Percentiles rank a stretch among this genome's conserved stretches.
Evolutionary conservation across 2,888 invertebrate species (phyloP).

Genomic region (Harmothoe impar): DNA sequence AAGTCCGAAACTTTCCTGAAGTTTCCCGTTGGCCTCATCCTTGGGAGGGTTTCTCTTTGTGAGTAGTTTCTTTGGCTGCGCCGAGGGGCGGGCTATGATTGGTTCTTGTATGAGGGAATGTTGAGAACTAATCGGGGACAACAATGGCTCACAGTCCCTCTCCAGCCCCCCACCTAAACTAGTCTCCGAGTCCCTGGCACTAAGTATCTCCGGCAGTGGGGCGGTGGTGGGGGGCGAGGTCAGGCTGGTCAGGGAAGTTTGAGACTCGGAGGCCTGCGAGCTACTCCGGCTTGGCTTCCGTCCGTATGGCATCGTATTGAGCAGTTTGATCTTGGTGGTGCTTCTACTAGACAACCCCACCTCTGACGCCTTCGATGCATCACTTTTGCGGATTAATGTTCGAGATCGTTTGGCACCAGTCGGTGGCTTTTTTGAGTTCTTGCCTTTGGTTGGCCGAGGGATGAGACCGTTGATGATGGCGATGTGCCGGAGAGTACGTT

Average conservation of each 20-base stretch:
- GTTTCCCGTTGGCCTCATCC: not conserved
- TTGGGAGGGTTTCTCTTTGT: not conserved
- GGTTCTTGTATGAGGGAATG: not conserved
- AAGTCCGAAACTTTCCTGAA: not conserved
- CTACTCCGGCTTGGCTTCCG: not conserved
- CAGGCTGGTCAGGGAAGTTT: not conserved
- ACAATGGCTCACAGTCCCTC: not conserved
- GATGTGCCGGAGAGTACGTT: slow-evolving; percentile 47
- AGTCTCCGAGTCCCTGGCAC: not conserved
- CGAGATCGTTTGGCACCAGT: not conserved
- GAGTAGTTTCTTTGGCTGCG: not conserved
- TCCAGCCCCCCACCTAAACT: not conserved
- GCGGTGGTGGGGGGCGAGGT: not conserved
- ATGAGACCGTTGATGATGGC: slow-evolving; percentile 51
- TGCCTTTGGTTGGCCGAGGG: not conserved
- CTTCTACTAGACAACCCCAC: not conserved
- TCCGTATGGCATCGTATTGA: not conserved
- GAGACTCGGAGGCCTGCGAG: not conserved
- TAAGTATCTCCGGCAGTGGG: not conserved
- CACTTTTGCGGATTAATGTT: not conserved
- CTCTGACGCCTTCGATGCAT: not conserved
- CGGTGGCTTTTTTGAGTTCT: not conserved
- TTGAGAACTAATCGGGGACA: not conserved
- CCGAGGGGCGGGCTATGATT: not conserved
- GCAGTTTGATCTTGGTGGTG: not conserved